phyloP scores from a whole-genome alignment of 2,797 vertebrate genomes.

The Chromobotia macracanthus region DNA sequence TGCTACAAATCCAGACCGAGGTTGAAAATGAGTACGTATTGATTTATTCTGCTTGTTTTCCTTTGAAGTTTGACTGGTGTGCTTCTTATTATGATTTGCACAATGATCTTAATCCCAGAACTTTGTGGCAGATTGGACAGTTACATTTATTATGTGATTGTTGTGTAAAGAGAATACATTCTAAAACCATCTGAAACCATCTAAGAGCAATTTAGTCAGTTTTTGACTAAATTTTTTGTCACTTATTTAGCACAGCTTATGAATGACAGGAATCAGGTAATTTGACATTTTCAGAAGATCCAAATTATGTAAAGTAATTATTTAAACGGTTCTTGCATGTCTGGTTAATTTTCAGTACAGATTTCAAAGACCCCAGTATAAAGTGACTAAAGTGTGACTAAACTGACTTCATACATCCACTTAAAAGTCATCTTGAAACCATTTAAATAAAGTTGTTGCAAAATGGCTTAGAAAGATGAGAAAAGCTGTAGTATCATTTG shows the following conservation, averaged over 20 bases:
- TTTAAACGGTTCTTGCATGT: not conserved
- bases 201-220: not conserved
- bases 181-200: not conserved
- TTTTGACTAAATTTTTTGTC: not conserved
- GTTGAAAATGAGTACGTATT: conserved; percentile 33
- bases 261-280: not conserved
- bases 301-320: not conserved
- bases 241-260: not conserved
- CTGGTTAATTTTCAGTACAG: not conserved
- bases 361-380: not conserved
- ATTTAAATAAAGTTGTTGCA: too few species aligned
- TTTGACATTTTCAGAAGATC: not conserved
- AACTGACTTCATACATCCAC: too few species aligned
- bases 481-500: too few species aligned
- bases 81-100: conserved; percentile 30
- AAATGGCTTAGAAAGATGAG: too few species aligned
- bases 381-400: too few species aligned
- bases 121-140: conserved; percentile 13
- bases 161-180: not conserved
- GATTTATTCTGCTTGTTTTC: conserved; percentile 35
- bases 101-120: conserved; percentile 18
- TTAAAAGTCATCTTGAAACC: too few species aligned
- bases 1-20: conserved; percentile 39
- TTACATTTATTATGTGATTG: conserved; percentile 4
- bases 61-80: conserved; percentile 10